These are phyloP conservation scores for Montipora sp. DNA, from an alignment of 64 coral and sea anemone species.

Conservation along the genomic window DNA sequence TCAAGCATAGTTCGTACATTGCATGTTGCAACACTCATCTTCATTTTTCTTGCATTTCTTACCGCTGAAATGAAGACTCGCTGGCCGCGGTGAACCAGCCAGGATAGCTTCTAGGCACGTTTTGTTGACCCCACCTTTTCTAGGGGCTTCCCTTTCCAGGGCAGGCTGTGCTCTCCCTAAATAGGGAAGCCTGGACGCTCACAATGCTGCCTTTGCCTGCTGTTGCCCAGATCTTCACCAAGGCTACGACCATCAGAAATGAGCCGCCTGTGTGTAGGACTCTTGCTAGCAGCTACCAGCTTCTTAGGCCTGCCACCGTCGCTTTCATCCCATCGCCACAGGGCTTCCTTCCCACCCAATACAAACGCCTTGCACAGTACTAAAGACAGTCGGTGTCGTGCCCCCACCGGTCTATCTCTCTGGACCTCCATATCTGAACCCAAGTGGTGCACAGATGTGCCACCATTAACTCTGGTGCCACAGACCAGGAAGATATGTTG, in stretches of 20 bases:
- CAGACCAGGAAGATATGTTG: too few species aligned
- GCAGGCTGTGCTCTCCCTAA: constrained; percentile 58
- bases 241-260: too few species aligned
- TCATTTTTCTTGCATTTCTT: constrained; percentile 7
- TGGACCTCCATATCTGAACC: not conserved
- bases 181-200: constrained; percentile 38
- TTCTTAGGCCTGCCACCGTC: not conserved
- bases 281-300: constrained; percentile 51
- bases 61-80: not conserved
- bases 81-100: constrained; percentile 12
- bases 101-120: not conserved
- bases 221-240: not conserved
- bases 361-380: not conserved
- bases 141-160: constrained; percentile 22
- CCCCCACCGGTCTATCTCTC: constrained; percentile 15
- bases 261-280: constrained; percentile 29
- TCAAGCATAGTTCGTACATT: constrained; percentile 34
- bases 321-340: constrained; percentile 39
- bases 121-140: constrained; percentile 43
- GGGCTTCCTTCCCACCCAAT: not conserved
- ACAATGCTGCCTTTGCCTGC: constrained; percentile 27
- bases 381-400: constrained; percentile 48
- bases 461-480: too few species aligned
- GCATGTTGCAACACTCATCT: constrained; percentile 16
- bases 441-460: too few species aligned